Base-by-base conservation (phyloP, 2,888 invertebrate species). In the Chalcosyrphus nemorum region DNA sequence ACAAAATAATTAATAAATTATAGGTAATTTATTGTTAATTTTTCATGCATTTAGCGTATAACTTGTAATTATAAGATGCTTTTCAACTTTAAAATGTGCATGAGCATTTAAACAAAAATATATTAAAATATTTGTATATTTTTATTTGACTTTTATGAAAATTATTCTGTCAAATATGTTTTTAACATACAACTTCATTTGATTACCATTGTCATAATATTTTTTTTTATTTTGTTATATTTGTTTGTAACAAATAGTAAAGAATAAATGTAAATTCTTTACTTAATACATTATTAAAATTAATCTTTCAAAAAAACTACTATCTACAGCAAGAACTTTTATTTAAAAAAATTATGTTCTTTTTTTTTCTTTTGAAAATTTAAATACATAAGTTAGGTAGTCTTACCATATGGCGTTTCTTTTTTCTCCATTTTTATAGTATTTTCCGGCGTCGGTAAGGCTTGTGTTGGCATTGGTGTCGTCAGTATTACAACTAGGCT, bases 341-440 rank as follows among this genome's bases (percentile, higher is more conserved):
- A 77, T n/a, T n/a, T 17, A 61, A 45, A 29, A 47, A 56, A 61
- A 59, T 11, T 50, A 47, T 38, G 45, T 41, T 47, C 56, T 38
- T 74, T 63, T 70, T 45, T 7, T 74, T 54, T 45, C 21, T 19
- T 47, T 75, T 75, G 72, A 19, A 35, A 56, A 56, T 56, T 47
- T 82, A 80, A 52, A 74, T 19, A 72, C n/a, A n/a, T n/a, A n/a
- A n/a, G n/a, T n/a, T n/a, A n/a, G n/a, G 54, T 74, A 24, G 81
- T 87, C 96, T 94, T 95, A 97, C 97, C 97, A 95, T 97, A 97
- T 93, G 96, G 96, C 93, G 96, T 97, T 94, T 96, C 96, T 94
- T 96, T 97, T 92, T 95, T 96, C 91, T 95, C 95, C 96, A 96
- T 95, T 91, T 94, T 93, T 88, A 93, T 93, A 85, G 93, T 92